A percentile compares a stretch with the other conserved stretches of the same genome.
Conservation (phyloP, 2,113 vertebrate genomes). For the Salvelinus alpinus region DNA sequence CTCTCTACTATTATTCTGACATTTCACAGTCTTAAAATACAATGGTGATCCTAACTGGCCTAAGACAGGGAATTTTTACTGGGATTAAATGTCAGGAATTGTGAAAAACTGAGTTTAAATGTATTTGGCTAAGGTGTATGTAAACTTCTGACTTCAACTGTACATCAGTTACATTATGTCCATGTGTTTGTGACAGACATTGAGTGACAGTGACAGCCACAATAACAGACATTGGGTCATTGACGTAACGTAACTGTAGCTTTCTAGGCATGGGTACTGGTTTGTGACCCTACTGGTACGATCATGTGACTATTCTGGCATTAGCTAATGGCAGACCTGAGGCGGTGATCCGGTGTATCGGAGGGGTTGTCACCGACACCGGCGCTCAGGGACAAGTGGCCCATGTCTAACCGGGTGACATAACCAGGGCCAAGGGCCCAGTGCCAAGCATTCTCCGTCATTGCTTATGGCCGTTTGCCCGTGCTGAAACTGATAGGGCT, state of each 20-base stretch:
- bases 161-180: neutral
- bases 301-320: conserved; percentile 18
- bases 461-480: conserved; percentile 24
- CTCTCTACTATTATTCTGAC: too few species aligned
- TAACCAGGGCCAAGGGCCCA: conserved; percentile 35
- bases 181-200: too few species aligned
- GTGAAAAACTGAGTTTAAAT: too few species aligned
- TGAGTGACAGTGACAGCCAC: neutral
- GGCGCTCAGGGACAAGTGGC: conserved; percentile 27
- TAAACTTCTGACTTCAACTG: too few species aligned
- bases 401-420: conserved; percentile 34
- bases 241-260: neutral
- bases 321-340: conserved; percentile 47
- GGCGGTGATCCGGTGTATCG: conserved; percentile 19
- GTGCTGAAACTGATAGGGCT: conserved; percentile 30
- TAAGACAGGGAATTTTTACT: too few species aligned
- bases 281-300: conserved; percentile 14
- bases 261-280: conserved; percentile 26
- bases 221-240: neutral
- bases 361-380: conserved; percentile 28
- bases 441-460: conserved; percentile 44
- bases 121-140: too few species aligned
- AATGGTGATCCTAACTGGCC: too few species aligned
- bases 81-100: too few species aligned
- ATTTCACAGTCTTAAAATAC: too few species aligned